A percentile compares a stretch with the other conserved stretches of the same genome.
phyloP scores from a whole-genome alignment of 2,113 vertebrate species.

The Sterna hirundo region DNA sequence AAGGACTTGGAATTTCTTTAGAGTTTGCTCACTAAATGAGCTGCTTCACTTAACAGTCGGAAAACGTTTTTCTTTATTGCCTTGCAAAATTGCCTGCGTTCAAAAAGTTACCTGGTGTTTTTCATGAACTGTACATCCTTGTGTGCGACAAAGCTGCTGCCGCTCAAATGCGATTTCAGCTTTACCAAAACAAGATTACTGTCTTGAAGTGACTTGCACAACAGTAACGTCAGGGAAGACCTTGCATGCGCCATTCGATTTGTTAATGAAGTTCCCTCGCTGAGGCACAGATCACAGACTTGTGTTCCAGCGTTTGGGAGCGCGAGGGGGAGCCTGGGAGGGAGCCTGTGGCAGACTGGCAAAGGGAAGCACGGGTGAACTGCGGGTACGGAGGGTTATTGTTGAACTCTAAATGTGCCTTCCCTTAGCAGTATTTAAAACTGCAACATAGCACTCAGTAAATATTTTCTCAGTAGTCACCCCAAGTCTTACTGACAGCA shows the following conservation, averaged over 20 bases:
- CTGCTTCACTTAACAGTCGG: background rate
- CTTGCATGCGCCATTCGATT: background rate
- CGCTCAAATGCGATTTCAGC: background rate
- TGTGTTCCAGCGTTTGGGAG: background rate
- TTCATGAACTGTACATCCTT: background rate
- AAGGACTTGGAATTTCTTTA: background rate
- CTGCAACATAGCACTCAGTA: background rate
- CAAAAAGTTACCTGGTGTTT: background rate
- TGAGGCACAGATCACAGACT: background rate
- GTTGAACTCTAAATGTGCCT: background rate
- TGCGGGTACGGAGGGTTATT: background rate
- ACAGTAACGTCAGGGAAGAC: background rate
- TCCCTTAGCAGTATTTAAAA: background rate
- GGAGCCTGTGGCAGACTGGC: background rate
- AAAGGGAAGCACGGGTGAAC: background rate
- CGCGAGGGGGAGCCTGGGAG: accelerated
- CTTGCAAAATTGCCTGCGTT: background rate
- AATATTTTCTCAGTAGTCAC: background rate
- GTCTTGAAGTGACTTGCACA: background rate
- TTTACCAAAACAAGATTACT: background rate
- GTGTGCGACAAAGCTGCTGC: background rate
- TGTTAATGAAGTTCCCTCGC: background rate
- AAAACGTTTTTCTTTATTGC: background rate
- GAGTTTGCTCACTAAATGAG: background rate
- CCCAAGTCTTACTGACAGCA: accelerated